A percentile compares a stretch with the other conserved stretches of the same genome.
phyloP scores from a whole-genome alignment of 2,888 invertebrate genomes.

The Junonia oenone region DNA sequence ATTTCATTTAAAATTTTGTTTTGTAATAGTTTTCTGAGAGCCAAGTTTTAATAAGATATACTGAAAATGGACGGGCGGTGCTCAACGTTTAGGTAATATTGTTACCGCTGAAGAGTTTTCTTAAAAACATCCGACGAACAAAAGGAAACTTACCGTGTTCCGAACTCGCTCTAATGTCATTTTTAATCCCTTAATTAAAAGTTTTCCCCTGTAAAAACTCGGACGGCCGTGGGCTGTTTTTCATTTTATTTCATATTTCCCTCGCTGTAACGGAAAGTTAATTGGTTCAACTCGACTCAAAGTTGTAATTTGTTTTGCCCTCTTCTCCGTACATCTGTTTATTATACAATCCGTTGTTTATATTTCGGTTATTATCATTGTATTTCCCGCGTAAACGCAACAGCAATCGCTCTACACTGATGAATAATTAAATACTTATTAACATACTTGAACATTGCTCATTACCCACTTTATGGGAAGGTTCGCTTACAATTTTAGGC shows the following conservation, averaged over 20 bases:
- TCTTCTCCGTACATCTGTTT: slow-evolving; percentile 63
- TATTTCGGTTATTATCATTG: slow-evolving; percentile 21
- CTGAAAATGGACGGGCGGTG: background rate
- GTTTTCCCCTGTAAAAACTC: slow-evolving; percentile 62
- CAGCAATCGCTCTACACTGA: background rate
- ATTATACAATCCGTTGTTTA: slow-evolving; percentile 56
- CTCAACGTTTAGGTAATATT: slow-evolving; percentile 40
- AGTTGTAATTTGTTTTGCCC: slow-evolving; percentile 74
- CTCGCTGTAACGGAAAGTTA: slow-evolving; percentile 74
- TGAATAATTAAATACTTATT: background rate
- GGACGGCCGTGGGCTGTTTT: slow-evolving; percentile 61
- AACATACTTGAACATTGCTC: background rate
- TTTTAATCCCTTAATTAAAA: slow-evolving; percentile 79
- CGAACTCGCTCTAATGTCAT: slow-evolving; percentile 73
- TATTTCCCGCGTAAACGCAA: slow-evolving; percentile 7
- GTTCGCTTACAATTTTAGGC: too few relatives aligned
- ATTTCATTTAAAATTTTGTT: too few relatives aligned
- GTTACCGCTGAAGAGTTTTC: slow-evolving; percentile 41
- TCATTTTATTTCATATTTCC: slow-evolving; percentile 76
- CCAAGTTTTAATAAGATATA: slow-evolving; percentile 1
- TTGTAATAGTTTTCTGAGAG: background rate
- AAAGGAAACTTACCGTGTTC: slow-evolving; percentile 64
- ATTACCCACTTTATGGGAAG: too few relatives aligned
- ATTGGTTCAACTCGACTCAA: slow-evolving; percentile 71
- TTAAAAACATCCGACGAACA: slow-evolving; percentile 49